Percentiles rank a stretch among this genome's conserved stretches.
phyloP scores from a whole-genome alignment of 2,888 invertebrate species.

The Anticlea derivata region DNA sequence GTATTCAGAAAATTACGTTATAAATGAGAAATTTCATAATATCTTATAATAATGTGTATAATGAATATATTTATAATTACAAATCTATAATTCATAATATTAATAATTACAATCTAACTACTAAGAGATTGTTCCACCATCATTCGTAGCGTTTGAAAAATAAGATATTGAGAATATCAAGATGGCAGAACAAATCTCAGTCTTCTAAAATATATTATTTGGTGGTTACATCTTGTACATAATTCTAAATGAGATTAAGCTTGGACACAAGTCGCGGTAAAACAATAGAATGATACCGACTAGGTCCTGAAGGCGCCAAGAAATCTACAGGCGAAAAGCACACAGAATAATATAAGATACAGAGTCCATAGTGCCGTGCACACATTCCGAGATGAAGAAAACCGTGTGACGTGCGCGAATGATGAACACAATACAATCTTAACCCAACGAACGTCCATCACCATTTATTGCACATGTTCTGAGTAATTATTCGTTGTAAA shows the following conservation, averaged over 20 bases:
- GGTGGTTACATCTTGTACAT: constrained; percentile 82
- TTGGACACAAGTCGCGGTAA: constrained; percentile 39
- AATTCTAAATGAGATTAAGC: constrained; percentile 74
- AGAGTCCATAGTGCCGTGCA: constrained; percentile 59
- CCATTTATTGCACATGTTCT: background rate
- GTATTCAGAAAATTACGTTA: constrained; percentile 26
- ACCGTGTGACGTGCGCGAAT: constrained; percentile 36
- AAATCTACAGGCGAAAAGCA: constrained; percentile 54
- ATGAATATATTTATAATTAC: constrained; percentile 21
- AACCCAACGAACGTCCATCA: background rate
- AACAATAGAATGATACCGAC: constrained; percentile 16
- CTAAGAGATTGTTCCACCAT: constrained; percentile 19
- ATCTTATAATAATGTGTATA: constrained; percentile 28
- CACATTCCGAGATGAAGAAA: constrained; percentile 40
- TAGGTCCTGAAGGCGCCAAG: constrained; percentile 37
- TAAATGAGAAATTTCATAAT: constrained; percentile 33
- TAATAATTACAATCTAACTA: constrained; percentile 30
- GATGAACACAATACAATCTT: constrained; percentile 17
- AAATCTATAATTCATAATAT: constrained; percentile 24
- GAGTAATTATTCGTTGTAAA: background rate
- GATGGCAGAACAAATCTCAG: constrained; percentile 9
- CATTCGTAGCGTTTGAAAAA: background rate
- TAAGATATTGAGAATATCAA: constrained; percentile 16
- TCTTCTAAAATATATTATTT: constrained; percentile 72
- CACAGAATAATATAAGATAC: constrained; percentile 43